Percentiles rank a stretch among this genome's conserved stretches.
Evolutionary conservation across 2,888 invertebrate genomes (phyloP).

Genomic region (Sarcophaga variegata): DNA sequence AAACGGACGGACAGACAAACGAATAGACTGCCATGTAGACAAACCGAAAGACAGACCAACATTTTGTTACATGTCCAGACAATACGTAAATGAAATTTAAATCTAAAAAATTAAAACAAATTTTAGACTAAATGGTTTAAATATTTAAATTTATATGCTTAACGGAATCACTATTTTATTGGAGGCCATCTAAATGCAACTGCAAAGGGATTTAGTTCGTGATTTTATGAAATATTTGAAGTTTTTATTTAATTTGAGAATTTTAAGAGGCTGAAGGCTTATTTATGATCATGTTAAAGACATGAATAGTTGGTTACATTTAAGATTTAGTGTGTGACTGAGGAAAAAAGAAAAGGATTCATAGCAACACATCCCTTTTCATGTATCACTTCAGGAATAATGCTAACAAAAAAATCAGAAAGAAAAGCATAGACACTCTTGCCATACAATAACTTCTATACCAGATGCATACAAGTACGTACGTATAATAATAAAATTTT

Average conservation of each 20-base stretch:
- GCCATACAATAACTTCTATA: no score
- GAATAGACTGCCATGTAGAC: neutral
- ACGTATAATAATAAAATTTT: neutral
- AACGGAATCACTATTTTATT: neutral
- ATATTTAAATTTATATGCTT: neutral
- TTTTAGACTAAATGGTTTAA: neutral
- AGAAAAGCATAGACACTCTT: neutral
- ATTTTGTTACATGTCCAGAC: neutral
- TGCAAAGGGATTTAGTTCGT: neutral
- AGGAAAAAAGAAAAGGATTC: neutral
- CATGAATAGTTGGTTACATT: constrained; percentile 11
- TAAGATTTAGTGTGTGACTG: neutral
- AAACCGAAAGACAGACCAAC: neutral
- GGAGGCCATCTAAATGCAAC: neutral
- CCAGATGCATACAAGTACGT: neutral
- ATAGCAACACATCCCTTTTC: constrained; percentile 55
- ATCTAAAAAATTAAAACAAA: neutral
- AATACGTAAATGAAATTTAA: constrained; percentile 14
- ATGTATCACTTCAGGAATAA: constrained; percentile 56
- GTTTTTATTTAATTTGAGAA: no score
- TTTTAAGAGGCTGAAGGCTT: neutral
- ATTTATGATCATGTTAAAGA: neutral
- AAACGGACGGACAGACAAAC: neutral
- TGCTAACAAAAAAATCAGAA: neutral
- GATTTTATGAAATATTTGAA: no score